phyloP scores from a whole-genome alignment of 1,140 invertebrate genomes.

The Macrostomum lignano region DNA sequence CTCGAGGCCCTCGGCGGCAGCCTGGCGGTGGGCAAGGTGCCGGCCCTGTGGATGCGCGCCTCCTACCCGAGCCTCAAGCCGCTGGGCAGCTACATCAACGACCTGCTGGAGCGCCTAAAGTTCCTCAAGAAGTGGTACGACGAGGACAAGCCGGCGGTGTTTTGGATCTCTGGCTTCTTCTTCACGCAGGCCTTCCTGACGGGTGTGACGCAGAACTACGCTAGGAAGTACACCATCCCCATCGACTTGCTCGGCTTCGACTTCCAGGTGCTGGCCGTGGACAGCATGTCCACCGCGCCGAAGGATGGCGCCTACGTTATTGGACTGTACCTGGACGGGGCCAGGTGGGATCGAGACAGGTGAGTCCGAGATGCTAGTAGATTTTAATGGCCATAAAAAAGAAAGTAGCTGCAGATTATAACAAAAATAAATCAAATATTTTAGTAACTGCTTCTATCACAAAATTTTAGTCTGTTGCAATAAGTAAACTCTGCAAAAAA shows the following conservation, averaged over 20 bases:
- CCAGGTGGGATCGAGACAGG: conserved; percentile 19
- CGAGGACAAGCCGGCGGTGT: conserved; percentile 19
- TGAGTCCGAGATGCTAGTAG: no score
- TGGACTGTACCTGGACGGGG: conserved; percentile 26
- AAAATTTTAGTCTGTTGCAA: conserved; percentile 2
- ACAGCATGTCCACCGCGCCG: conserved; percentile 11
- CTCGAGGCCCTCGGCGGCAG: conserved; percentile 20
- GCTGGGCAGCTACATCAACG: conserved; percentile 47
- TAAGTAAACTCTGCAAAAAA: no score
- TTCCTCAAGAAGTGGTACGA: conserved; percentile 28
- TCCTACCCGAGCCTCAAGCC: conserved; percentile 29
- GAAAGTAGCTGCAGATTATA: no score
- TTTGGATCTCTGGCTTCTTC: conserved; percentile 29
- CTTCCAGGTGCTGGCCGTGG: conserved; percentile 16
- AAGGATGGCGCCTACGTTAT: conserved; percentile 26
- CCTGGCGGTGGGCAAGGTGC: conserved; percentile 22
- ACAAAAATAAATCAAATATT: conserved; percentile 7
- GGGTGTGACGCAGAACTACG: conserved; percentile 28
- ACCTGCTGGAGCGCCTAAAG: conserved; percentile 48
- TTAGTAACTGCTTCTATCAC: not conserved
- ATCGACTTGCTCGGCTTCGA: conserved; percentile 27
- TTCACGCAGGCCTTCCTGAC: conserved; percentile 30
- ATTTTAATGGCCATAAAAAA: no score
- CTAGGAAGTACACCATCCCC: conserved; percentile 28
- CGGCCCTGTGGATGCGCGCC: conserved; percentile 25